Percentiles rank a stretch among this genome's conserved stretches.
These are phyloP conservation scores for Criorhina ranunculi DNA, from an alignment of 2,888 invertebrate genomes.

Conservation along the genomic window DNA sequence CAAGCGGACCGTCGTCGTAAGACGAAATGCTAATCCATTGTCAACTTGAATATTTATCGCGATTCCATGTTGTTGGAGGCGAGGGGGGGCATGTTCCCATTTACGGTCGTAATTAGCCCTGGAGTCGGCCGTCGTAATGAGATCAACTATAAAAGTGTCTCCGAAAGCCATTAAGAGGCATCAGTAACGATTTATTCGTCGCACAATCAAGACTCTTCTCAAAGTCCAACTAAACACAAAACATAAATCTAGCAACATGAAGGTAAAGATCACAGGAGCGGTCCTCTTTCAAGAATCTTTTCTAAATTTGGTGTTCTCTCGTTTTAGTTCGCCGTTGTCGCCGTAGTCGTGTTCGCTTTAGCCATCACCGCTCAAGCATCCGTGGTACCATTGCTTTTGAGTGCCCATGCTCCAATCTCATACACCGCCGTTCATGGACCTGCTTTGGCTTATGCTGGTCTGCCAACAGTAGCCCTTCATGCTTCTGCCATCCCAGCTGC, in stretches of 20 bases:
- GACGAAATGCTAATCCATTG: conserved; percentile 68
- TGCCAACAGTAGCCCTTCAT: conserved; percentile 77
- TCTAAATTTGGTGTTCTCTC: conserved; percentile 19
- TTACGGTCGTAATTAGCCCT: conserved; percentile 60
- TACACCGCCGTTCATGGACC: conserved; percentile 78
- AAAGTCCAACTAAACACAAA: conserved; percentile 66
- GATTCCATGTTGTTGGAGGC: conserved; percentile 31
- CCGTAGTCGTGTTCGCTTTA: conserved; percentile 83
- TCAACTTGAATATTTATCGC: conserved; percentile 68
- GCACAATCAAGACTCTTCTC: conserved; percentile 78
- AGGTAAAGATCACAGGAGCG: conserved; percentile 79
- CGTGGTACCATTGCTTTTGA: conserved; percentile 79
- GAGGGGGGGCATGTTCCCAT: conserved; percentile 47
- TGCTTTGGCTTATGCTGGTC: conserved; percentile 77
- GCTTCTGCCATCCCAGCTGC: conserved; percentile 69
- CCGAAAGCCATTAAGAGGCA: conserved; percentile 70
- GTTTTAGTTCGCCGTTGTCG: conserved; percentile 82
- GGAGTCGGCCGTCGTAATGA: conserved; percentile 38
- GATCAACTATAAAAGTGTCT: conserved; percentile 69
- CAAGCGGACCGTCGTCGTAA: neutral
- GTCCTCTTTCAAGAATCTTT: neutral
- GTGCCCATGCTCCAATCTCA: conserved; percentile 66
- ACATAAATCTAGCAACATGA: conserved; percentile 81
- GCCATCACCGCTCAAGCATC: conserved; percentile 82
- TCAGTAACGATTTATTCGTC: conserved; percentile 82